These are phyloP conservation scores for Podarcis muralis DNA, from an alignment of 2,113 vertebrate genomes.

Conservation along the genomic window DNA sequence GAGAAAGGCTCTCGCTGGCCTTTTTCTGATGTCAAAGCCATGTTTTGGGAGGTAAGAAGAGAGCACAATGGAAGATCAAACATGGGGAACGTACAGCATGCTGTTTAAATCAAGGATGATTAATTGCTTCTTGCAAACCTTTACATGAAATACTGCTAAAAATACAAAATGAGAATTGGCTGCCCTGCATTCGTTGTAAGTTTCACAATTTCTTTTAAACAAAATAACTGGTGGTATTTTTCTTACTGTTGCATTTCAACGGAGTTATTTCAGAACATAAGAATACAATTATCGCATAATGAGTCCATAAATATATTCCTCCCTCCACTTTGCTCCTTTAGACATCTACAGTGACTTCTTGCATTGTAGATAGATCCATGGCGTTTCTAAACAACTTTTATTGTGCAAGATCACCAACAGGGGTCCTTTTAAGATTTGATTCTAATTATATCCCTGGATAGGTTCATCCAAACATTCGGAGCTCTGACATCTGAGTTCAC, in stretches of 20 bases:
- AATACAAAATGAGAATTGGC: background rate
- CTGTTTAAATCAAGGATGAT: slow-evolving; percentile 22
- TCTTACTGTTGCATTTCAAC: rapidly evolving
- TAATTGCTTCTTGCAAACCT: slow-evolving; percentile 12
- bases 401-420: background rate
- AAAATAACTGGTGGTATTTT: background rate
- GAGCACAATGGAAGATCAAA: background rate
- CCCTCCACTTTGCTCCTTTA: background rate
- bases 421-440: background rate
- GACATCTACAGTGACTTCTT: slow-evolving; percentile 25
- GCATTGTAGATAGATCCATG: slow-evolving; percentile 4
- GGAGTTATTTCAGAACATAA: slow-evolving; percentile 31
- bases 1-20: background rate
- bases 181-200: background rate
- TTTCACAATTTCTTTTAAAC: background rate
- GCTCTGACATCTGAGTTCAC: background rate
- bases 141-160: slow-evolving; percentile 8
- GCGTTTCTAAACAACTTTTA: slow-evolving; percentile 19
- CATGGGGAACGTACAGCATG: background rate
- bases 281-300: background rate
- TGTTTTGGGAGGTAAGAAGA: background rate
- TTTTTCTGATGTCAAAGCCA: background rate
- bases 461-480: background rate
- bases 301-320: background rate
- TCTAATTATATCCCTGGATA: background rate